Evolutionary conservation across 2,888 invertebrate genomes (phyloP).

Genomic region (Ommatoiulus sabulosus): DNA sequence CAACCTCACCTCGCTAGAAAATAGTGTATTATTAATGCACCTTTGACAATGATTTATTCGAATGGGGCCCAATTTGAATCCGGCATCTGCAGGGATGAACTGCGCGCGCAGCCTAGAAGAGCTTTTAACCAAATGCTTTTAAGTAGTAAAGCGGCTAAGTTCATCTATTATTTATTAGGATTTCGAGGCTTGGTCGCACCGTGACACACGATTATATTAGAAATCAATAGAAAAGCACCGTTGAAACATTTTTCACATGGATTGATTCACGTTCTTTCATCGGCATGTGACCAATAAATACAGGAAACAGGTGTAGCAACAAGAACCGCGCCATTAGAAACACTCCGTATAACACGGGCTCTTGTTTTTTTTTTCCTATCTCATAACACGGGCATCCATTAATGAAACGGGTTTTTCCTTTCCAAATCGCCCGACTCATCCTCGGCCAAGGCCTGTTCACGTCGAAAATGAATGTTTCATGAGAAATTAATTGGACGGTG

Average conservation of each 20-base stretch:
- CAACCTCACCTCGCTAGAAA: background rate
- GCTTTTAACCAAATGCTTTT: conserved; percentile 39
- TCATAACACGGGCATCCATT: background rate
- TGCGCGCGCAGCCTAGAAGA: background rate
- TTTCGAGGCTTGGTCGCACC: conserved; percentile 30
- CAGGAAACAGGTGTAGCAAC: conserved; percentile 7
- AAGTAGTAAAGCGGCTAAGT: conserved; percentile 22
- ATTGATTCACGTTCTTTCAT: conserved; percentile 1
- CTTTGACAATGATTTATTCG: conserved; percentile 47
- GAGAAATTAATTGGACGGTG: conserved; percentile 4
- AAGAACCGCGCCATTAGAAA: background rate
- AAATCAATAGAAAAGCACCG: background rate
- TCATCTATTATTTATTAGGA: conserved; percentile 23
- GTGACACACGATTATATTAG: background rate
- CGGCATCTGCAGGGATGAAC: background rate
- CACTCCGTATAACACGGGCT: background rate
- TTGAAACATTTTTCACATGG: background rate
- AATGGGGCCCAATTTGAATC: conserved; percentile 23
- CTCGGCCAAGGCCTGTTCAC: background rate
- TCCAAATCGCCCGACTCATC: background rate
- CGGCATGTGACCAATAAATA: background rate
- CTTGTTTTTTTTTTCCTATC: background rate
- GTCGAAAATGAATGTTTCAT: background rate
- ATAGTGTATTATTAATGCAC: conserved; percentile 34
- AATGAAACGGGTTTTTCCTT: background rate